phyloP scores from a whole-genome alignment of 2,797 vertebrate species.

The Lepilemur ruficaudatus region DNA sequence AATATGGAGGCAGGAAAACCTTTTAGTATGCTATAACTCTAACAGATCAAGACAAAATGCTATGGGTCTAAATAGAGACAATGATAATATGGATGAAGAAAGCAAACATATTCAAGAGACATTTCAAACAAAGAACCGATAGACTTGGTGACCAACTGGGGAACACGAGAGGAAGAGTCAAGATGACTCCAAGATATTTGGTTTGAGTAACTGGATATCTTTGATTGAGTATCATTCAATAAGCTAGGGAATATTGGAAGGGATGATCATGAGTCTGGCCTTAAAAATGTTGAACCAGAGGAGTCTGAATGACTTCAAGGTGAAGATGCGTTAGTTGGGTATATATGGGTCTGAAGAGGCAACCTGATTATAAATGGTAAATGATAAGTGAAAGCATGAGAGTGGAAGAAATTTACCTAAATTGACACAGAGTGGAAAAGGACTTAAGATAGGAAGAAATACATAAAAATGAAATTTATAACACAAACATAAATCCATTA shows the following conservation, averaged over 20 bases:
- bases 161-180: neutral
- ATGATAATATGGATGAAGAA: neutral
- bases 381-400: conserved; percentile 19
- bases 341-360: neutral
- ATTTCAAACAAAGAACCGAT: conserved; percentile 21
- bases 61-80: neutral
- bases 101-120: neutral
- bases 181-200: neutral
- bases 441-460: neutral
- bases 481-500: conserved; percentile 26
- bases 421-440: neutral
- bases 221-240: neutral
- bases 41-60: conserved; percentile 33
- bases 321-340: neutral
- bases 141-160: neutral
- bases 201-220: neutral
- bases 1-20: neutral
- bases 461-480: neutral
- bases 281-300: conserved; percentile 25
- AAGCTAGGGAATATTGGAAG: neutral
- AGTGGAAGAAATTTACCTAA: conserved; percentile 21
- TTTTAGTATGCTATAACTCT: neutral
- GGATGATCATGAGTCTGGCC: neutral
- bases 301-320: neutral
- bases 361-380: neutral